Evolutionary conservation across 2,797 vertebrate genomes (phyloP).

Genomic region (Zalophus californianus): DNA sequence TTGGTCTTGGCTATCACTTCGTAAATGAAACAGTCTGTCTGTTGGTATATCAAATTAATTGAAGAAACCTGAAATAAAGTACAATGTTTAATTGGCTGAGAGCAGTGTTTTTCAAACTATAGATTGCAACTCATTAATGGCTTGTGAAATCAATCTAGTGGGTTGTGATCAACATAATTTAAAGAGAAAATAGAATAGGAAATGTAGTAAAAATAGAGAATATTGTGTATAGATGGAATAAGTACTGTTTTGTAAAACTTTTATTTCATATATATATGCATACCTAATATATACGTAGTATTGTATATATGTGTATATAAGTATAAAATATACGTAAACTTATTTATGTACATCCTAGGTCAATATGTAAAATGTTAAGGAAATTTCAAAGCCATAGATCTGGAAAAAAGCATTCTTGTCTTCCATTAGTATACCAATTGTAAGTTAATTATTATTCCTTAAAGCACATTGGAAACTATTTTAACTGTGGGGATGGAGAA

Average conservation of each 20-base stretch:
- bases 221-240: neutral
- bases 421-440: neutral
- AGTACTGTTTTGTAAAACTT: neutral
- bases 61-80: conserved; percentile 39
- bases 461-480: conserved; percentile 9
- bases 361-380: neutral
- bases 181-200: neutral
- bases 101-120: conserved; percentile 53
- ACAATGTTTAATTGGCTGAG: conserved; percentile 61
- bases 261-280: neutral
- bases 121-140: conserved; percentile 61
- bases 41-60: conserved; percentile 50
- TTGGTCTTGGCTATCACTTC: conserved; percentile 5
- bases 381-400: conserved; percentile 5
- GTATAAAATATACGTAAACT: neutral
- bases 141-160: conserved; percentile 59
- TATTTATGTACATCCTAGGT: neutral
- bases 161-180: conserved; percentile 46
- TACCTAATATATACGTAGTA: neutral
- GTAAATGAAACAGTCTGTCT: conserved; percentile 17
- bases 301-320: neutral
- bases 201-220: conserved; percentile 22
- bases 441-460: neutral
- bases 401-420: neutral
- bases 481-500: neutral